Evolutionary conservation across 1,140 invertebrate genomes (phyloP), one percentile per base, ranked within the genome.

Genomic region (Cardiocondyla obscurior): DNA sequence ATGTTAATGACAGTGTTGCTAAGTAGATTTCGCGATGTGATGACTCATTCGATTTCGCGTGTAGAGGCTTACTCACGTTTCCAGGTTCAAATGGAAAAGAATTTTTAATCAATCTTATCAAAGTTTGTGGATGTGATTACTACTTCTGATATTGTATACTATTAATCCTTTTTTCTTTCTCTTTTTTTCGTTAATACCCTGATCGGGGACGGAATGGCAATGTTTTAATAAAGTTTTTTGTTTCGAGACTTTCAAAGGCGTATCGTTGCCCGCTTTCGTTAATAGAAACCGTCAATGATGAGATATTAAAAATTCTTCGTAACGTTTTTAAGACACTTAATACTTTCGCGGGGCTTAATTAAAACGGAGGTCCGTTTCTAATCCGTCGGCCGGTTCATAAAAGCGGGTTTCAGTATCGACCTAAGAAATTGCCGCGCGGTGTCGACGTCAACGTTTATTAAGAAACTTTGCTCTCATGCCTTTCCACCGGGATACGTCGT

Each of bases 361-460:
- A 79, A 69, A 69, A 12, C 7, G 25, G 12, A 22, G 36, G 30
- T 69, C 53, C 12, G 22, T 79, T 79, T 69, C 62, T 69, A 79
- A 79, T 79, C 74, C 25, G 46, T 79, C 55, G 69, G 74, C 30
- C 60, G 67, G 62, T 67, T 79, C 74, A 79, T 79, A 79, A 69
- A 67, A 79, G 62, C 33, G 16, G 33, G 33, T 42, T 79, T 79
- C 62, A 42, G 33, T 39, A 79, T 69, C 62, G 74, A 77, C 60
- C 51, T 77, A 77, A 77, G 74, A 22, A 69, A 79, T 77, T 77
- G 74, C 74, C 74, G 67, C 74, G 30, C 62, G 46, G 46, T 69
- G 62, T 79, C 62, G 74, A 79, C 74, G 62, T 79, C 62, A 79
- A 53, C 62, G 74, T 42, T 79, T 79, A 79, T 79, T 79, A 79